Base-by-base conservation (phyloP, 2,797 vertebrate species). In the Limosa lapponica region DNA sequence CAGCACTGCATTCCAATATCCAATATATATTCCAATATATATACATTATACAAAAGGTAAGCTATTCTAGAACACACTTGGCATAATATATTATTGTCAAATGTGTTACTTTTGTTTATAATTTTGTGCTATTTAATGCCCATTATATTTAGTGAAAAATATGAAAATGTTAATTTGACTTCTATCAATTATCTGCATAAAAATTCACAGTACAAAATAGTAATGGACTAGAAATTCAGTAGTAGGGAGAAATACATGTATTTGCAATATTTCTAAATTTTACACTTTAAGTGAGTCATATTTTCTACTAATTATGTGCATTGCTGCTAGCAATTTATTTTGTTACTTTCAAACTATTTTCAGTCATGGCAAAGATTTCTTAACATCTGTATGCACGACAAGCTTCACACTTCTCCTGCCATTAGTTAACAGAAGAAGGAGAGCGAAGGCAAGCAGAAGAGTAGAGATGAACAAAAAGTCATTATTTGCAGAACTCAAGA, bases 331-430 rank as follows among this genome's bases (percentile, higher is more conserved):
- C 72, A 86, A 62, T 90, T 86, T 46, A 54, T 91, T 88, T 77
- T 67, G 24, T 66, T 91, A 65, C 49, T 79, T 94, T 90, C 67
- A 69, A 91, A 86, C 37, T 90, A 44, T 69, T 95, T 83, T 95
- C 44, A 75, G 72, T 74, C 46, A 58, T 41, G 54, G 22, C 22
- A 79, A 86, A 85, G 22, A 81, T 88, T 81, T 90, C 52, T 83
- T 74, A 88, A 90, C 25, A 64, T 90, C 69, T 86, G 32, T 52
- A 52, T 59, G 36, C 57, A 37, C 41, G 57, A 59, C 70, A 92
- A 84, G 44, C 34, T 74, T 94, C 49, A 78, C 52, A 58, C 34
- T 91, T 82, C 44, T 89, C 25, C 49, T 85, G 37, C 65, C 9
- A 20, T 86, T 88, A 81, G 28, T 30, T 86, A 78, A 58, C 41